Evolutionary conservation across 2,888 invertebrate genomes (phyloP), one percentile per base, ranked within the genome.

Genomic region (Steinernema carpocapsae): DNA sequence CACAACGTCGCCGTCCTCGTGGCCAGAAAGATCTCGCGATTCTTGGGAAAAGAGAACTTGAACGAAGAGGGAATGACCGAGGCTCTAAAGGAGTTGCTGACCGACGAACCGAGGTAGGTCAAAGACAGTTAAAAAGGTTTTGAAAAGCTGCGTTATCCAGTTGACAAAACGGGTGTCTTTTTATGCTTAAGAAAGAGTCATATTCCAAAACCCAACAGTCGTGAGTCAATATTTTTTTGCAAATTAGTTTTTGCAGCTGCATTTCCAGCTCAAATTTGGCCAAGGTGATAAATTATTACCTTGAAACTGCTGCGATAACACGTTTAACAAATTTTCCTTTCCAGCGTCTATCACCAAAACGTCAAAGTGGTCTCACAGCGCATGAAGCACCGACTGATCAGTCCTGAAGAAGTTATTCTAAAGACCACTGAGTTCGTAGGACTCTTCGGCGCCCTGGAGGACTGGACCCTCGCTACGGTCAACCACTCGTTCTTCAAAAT

Each of bases 31-130:
- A 37, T 78, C 1, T 78, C 77, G 32, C 24, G 78, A 10, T 29
- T 46, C 0, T 17, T 77, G 32, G 74, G 71, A 3, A 72, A 77
- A 42, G 52, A 37, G 6, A 73, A 74, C 0, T 24, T 77, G 37
- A 77, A 76, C 26, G 72, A 77, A 75, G 71, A 71, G 19, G 37
- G 43, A 14, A 42, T 77, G 46, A 51, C 70, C 7, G 72, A 74
- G 42, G 72, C 64, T 22, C 46, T 77, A 10, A 52, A 37, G 14
- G 37, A 48, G 17, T 17, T 77, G 12, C 22, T 77, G 1, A 72
- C 56, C 14, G 51, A 77, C 22, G 72, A 64, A 22, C 45, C 64
- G 29, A 76, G 59, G 64, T 32, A 32, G 7, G 52, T 12, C 17
- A 7, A 48, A n/a, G n/a, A n/a, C n/a, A n/a, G n/a, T n/a, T n/a